Conservation (phyloP, 2,797 vertebrate species). For the Sphaeramia orbicularis region DNA sequence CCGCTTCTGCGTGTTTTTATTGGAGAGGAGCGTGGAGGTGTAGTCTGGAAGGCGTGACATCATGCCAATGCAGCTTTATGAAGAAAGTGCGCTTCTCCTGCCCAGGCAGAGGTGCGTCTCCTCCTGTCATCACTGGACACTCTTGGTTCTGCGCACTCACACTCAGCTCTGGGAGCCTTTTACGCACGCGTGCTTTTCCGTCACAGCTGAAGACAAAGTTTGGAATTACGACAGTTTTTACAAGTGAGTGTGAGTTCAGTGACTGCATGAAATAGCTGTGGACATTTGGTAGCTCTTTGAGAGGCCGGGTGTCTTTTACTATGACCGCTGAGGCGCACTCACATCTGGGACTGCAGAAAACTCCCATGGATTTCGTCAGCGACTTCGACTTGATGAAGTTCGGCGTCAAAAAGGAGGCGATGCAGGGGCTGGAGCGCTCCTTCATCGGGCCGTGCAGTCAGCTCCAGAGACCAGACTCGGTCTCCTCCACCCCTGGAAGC, state of each 20-base stretch:
- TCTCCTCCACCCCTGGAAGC: slow-evolving; percentile 96
- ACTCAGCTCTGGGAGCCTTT: slow-evolving; percentile 32
- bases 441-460: slow-evolving; percentile 91
- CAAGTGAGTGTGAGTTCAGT: slow-evolving; percentile 31
- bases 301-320: slow-evolving; percentile 39
- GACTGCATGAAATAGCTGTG: slow-evolving; percentile 70
- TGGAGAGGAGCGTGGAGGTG: slow-evolving; percentile 79
- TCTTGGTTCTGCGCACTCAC: slow-evolving; percentile 29
- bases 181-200: slow-evolving; percentile 19
- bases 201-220: slow-evolving; percentile 52
- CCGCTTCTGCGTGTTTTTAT: slow-evolving; percentile 62
- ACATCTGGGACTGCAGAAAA: slow-evolving; percentile 91
- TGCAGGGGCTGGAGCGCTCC: slow-evolving; percentile 90
- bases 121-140: slow-evolving; percentile 35
- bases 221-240: slow-evolving; percentile 49
- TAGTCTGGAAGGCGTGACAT: slow-evolving; percentile 78
- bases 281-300: slow-evolving; percentile 58
- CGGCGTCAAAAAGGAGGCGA: slow-evolving; percentile 95
- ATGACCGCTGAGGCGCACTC: slow-evolving; percentile 93
- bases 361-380: slow-evolving; percentile 92
- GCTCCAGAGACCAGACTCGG: slow-evolving; percentile 93
- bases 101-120: slow-evolving; percentile 69
- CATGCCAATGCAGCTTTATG: slow-evolving; percentile 78
- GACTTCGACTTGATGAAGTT: slow-evolving; percentile 98
- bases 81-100: slow-evolving; percentile 78